Percentiles rank a stretch among this genome's conserved stretches.
Evolutionary conservation across 2,113 vertebrate genomes (phyloP).

Genomic region (Beaufortia kweichowensis): DNA sequence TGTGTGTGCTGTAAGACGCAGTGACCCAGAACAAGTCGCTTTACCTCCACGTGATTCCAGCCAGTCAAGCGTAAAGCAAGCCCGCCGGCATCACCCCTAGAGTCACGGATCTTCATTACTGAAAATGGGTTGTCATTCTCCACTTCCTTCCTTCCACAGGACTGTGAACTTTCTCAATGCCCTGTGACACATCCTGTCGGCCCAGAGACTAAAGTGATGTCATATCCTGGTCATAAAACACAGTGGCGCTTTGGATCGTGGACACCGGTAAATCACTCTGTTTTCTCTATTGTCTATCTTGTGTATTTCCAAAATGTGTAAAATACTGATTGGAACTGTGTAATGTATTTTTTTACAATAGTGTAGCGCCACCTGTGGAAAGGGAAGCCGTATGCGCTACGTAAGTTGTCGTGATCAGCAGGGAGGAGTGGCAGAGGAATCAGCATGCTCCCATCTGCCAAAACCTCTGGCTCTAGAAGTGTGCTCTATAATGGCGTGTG

Average conservation of each 20-base stretch:
- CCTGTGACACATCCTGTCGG: constrained; percentile 76
- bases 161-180: constrained; percentile 90
- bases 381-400: constrained; percentile 91
- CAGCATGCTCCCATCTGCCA: constrained; percentile 81
- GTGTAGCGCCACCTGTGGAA: constrained; percentile 94
- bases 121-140: constrained; percentile 11
- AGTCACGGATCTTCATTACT: constrained; percentile 40
- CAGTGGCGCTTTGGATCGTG: constrained; percentile 99
- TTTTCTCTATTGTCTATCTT: too few species aligned
- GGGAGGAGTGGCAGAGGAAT: constrained; percentile 90
- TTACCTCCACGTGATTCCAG: constrained; percentile 68
- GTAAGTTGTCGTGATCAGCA: constrained; percentile 95
- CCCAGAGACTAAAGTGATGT: constrained; percentile 77
- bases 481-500: constrained; percentile 85
- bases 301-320: not conserved
- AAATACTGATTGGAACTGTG: not conserved
- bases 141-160: constrained; percentile 70
- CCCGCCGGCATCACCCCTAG: constrained; percentile 3
- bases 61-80: constrained; percentile 62
- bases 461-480: constrained; percentile 85
- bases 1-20: constrained; percentile 60
- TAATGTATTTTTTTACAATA: constrained; percentile 60
- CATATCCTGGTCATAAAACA: constrained; percentile 78
- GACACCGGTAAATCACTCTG: constrained; percentile 83
- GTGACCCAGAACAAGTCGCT: constrained; percentile 74